A percentile compares a stretch with the other conserved stretches of the same genome.
These are phyloP conservation scores for Chelonia mydas DNA, from an alignment of 2,797 vertebrate genomes.

Conservation along the genomic window DNA sequence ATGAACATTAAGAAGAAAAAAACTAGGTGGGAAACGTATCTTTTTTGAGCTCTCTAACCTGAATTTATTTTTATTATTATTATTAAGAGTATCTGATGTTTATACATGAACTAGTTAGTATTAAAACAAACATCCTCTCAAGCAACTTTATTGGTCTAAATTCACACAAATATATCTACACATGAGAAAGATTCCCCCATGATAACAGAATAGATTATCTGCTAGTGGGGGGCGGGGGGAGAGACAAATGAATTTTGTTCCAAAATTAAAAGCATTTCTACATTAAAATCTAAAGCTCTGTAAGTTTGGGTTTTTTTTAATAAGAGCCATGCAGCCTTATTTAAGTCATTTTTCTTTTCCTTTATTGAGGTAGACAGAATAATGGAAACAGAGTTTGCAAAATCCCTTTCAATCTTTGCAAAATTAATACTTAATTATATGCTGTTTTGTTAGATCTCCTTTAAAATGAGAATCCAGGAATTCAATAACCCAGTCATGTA, in stretches of 20 bases:
- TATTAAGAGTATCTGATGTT: accelerated
- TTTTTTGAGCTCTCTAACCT: not conserved
- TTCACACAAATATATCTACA: not conserved
- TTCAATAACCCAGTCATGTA: not conserved
- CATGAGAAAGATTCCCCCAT: not conserved
- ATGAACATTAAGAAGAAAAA: not conserved
- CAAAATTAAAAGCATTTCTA: not conserved
- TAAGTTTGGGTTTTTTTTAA: not conserved
- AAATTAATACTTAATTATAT: not conserved
- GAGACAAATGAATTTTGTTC: not conserved
- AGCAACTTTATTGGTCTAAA: slow-evolving; percentile 23
- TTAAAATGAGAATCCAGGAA: not conserved
- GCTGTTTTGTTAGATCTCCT: not conserved
- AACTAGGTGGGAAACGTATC: not conserved
- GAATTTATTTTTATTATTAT: not conserved
- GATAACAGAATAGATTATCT: not conserved
- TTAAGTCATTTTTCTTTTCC: not conserved
- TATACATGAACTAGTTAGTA: not conserved
- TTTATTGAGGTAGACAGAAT: not conserved
- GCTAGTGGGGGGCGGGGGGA: not conserved
- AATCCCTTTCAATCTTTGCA: not conserved
- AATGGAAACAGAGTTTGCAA: not conserved
- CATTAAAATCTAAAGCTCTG: not conserved
- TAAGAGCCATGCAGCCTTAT: not conserved
- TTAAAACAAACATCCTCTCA: slow-evolving; percentile 48